Percentiles rank a stretch among this genome's conserved stretches.
These are phyloP conservation scores for Ennomos fuscantarius DNA, from an alignment of 2,888 invertebrate genomes.

Conservation along the genomic window DNA sequence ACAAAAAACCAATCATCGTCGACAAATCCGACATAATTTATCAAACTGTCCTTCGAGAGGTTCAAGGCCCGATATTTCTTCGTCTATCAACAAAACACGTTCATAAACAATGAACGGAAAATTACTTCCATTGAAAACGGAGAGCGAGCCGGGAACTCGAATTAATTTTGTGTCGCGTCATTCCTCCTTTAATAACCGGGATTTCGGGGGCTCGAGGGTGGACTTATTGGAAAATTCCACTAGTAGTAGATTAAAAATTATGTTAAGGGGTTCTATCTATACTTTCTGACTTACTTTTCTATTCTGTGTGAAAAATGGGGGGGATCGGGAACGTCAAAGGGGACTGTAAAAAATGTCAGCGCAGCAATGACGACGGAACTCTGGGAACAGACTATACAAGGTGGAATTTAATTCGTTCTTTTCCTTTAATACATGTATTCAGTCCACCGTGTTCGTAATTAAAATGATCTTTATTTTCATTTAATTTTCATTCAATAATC, in stretches of 20 bases:
- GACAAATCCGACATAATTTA: conserved; percentile 20
- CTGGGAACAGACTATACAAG: no score
- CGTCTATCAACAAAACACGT: conserved; percentile 31
- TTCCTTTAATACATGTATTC: no score
- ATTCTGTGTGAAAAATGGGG: no score
- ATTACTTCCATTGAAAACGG: conserved; percentile 41
- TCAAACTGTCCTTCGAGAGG: conserved; percentile 26
- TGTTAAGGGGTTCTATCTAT: conserved; percentile 26
- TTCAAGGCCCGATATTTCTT: conserved; percentile 18
- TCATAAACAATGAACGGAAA: conserved; percentile 42
- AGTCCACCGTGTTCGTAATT: no score
- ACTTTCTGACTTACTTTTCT: no score
- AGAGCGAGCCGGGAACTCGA: conserved; percentile 25
- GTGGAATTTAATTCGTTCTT: no score
- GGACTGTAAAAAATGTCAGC: conserved; percentile 10
- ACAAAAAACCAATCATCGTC: conserved; percentile 7
- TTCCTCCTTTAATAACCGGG: conserved; percentile 25
- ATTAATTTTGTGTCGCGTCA: conserved; percentile 28
- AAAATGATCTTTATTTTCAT: no score
- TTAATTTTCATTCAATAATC: no score
- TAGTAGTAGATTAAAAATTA: conserved; percentile 36
- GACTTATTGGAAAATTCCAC: conserved; percentile 31
- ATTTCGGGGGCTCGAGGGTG: conserved; percentile 21
- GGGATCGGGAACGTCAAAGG: conserved; percentile 1
- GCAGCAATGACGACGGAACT: neutral